A percentile compares a stretch with the other conserved stretches of the same genome.
These are phyloP conservation scores for Sesamia inferens DNA, from an alignment of 2,888 invertebrate species.

Conservation along the genomic window DNA sequence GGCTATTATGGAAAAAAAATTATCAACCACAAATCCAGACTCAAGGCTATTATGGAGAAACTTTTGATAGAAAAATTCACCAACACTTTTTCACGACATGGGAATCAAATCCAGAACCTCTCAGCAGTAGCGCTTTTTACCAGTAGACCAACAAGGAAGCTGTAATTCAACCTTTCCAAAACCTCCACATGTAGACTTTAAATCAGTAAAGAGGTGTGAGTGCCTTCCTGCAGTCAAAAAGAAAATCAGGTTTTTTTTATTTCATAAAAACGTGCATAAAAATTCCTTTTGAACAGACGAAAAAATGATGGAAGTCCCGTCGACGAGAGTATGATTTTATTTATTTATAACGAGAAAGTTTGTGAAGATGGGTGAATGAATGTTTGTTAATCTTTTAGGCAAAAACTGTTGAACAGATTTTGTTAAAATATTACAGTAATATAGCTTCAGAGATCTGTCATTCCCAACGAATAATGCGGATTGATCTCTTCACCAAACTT, in stretches of 20 bases:
- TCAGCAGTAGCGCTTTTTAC: background rate
- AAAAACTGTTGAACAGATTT: too few species aligned
- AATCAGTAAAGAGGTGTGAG: background rate
- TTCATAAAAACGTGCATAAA: constrained; percentile 9
- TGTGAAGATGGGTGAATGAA: too few species aligned
- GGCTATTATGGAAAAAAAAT: too few species aligned
- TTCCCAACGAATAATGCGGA: too few species aligned
- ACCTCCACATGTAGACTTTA: background rate
- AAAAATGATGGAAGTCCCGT: too few species aligned
- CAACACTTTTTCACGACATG: background rate
- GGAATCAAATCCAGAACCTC: background rate
- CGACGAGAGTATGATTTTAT: too few species aligned
- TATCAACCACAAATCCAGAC: background rate
- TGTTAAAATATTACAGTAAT: too few species aligned
- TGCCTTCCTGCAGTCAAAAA: constrained; percentile 1
- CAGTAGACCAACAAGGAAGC: background rate
- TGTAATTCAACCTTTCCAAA: background rate
- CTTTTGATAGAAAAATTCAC: background rate
- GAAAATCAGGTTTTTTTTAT: constrained; percentile 22
- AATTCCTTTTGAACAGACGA: background rate
- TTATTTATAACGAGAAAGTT: too few species aligned
- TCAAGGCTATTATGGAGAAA: background rate
- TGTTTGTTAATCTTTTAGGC: too few species aligned
- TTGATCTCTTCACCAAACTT: too few species aligned
- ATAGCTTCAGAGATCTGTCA: too few species aligned